These are phyloP conservation scores for Formica exsecta DNA, from an alignment of 1,140 invertebrate genomes.

Conservation along the genomic window DNA sequence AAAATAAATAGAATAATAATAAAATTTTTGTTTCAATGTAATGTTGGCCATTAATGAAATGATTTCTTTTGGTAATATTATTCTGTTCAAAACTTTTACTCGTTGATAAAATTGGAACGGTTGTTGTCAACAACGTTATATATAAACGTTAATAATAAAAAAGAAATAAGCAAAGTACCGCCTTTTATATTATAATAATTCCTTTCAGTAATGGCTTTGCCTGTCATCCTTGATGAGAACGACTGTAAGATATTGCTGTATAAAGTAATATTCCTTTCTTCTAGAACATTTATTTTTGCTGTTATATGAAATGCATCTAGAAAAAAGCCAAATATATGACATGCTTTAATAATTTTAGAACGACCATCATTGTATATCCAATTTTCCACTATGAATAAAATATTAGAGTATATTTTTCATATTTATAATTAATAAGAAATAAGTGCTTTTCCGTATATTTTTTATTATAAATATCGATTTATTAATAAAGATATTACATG, in stretches of 20 bases:
- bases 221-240: conserved; percentile 30
- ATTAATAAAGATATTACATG: background rate
- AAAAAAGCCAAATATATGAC: background rate
- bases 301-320: background rate
- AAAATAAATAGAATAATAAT: background rate
- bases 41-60: no score
- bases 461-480: background rate
- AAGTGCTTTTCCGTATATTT: background rate
- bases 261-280: conserved; percentile 65
- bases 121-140: no score
- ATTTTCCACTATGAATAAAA: background rate
- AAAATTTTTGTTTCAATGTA: no score
- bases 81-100: background rate
- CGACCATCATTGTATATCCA: background rate
- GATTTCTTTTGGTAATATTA: background rate
- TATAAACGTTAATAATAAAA: background rate
- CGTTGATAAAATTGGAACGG: background rate
- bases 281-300: conserved; percentile 24
- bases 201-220: conserved; percentile 42
- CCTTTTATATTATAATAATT: conserved; percentile 12
- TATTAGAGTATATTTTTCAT: background rate
- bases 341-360: conserved; percentile 15
- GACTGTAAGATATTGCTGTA: conserved; percentile 25
- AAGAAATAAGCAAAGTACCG: background rate
- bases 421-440: background rate